phyloP scores from a whole-genome alignment of 2,797 vertebrate genomes.

The Numenius phaeopus region DNA sequence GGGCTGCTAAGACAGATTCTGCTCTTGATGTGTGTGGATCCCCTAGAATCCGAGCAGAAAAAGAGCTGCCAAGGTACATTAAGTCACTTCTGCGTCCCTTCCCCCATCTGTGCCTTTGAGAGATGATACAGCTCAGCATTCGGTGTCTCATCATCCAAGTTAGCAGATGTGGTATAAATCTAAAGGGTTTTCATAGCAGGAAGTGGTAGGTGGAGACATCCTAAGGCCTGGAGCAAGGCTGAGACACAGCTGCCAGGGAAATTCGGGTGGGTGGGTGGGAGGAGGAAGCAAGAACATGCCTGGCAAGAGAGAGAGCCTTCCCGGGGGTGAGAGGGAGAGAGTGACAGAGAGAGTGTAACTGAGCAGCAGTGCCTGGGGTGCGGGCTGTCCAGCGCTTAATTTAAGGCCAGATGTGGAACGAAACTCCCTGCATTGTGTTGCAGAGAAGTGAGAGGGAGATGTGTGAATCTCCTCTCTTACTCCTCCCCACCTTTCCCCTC shows the following conservation, averaged over 20 bases:
- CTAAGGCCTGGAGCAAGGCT: constrained; percentile 30
- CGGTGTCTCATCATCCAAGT: not conserved
- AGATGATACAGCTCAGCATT: not conserved
- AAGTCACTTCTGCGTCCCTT: not conserved
- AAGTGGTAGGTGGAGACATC: constrained; percentile 65
- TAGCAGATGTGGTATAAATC: constrained; percentile 14
- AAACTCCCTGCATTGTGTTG: rapidly evolving
- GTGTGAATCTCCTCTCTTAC: not conserved
- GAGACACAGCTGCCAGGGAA: constrained; percentile 42
- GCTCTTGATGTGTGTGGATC: not conserved
- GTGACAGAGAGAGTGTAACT: not conserved
- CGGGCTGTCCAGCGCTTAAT: rapidly evolving
- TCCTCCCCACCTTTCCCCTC: not conserved
- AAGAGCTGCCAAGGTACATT: not conserved
- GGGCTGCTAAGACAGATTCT: not conserved
- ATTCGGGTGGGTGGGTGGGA: not conserved
- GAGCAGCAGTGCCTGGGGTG: not conserved
- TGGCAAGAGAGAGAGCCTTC: not conserved
- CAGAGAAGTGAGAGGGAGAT: not conserved
- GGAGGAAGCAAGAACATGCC: constrained; percentile 6
- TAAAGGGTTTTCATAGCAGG: constrained; percentile 1
- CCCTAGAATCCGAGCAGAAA: not conserved
- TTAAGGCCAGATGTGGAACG: not conserved
- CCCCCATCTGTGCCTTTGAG: not conserved
- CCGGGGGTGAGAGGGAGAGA: not conserved